phyloP scores from a whole-genome alignment of 2,888 invertebrate species.

The Plemyria rubiginata region DNA sequence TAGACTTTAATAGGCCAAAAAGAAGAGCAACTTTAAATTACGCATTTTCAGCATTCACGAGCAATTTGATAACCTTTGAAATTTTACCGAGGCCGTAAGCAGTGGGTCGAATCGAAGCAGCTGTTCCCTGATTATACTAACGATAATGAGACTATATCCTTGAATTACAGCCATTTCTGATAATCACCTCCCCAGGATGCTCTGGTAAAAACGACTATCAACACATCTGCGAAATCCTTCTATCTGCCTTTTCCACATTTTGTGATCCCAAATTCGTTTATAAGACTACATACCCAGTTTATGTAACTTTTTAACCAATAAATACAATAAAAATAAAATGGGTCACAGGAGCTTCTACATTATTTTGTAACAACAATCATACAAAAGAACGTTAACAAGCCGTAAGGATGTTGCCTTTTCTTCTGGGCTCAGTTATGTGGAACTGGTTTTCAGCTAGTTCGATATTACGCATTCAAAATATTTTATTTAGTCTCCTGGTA shows the following conservation, averaged over 20 bases:
- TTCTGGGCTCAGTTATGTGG: too few relatives aligned
- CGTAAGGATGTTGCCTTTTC: too few relatives aligned
- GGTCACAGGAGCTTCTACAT: too few relatives aligned
- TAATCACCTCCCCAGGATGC: constrained; percentile 33
- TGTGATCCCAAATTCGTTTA: neutral
- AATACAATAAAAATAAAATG: too few relatives aligned
- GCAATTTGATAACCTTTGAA: constrained; percentile 28
- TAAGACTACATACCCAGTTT: too few relatives aligned
- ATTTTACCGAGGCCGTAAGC: constrained; percentile 19
- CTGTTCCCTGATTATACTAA: constrained; percentile 64
- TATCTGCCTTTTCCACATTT: neutral
- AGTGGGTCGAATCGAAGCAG: constrained; percentile 44
- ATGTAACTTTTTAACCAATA: too few relatives aligned
- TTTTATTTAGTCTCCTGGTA: too few relatives aligned
- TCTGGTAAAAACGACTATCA: constrained; percentile 12
- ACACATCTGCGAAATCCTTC: neutral
- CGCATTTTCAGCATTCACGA: constrained; percentile 6
- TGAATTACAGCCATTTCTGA: constrained; percentile 47
- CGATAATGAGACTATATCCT: constrained; percentile 61
- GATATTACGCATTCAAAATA: too few relatives aligned
- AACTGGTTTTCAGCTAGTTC: too few relatives aligned
- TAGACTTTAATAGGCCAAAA: too few relatives aligned
- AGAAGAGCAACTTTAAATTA: constrained; percentile 7
- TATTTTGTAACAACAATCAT: too few relatives aligned
- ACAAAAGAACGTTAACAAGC: too few relatives aligned